Base-by-base conservation (phyloP, 2,797 vertebrate genomes). In the Peromyscus nudipes region DNA sequence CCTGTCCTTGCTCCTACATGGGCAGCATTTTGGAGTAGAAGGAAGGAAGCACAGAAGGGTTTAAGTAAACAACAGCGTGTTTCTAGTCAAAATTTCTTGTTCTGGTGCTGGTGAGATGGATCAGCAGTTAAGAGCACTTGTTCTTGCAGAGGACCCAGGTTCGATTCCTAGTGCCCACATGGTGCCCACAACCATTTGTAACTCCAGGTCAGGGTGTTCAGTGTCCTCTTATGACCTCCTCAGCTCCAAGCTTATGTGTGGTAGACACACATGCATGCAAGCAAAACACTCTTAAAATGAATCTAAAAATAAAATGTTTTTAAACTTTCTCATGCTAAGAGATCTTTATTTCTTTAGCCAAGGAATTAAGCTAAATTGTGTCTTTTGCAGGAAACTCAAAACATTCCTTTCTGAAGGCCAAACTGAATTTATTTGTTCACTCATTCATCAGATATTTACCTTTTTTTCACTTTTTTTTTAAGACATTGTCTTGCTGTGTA, bases 371-470 rank as follows among this genome's bases (percentile, higher is more conserved):
- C 57, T 76, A 34, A 88, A 55, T 60, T 52, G 6, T 77, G 21
- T 8, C 65, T 91, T 46, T 12, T 86, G 12, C 2, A 71, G 25
- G 16, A n/a, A n/a, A 19, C 21, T 75, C 9, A 46, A 84, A 93
- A 52, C 37, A 13, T 65, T 94, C 21, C 60, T 91, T 96, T 95
- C 40, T 77, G 19, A 84, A 71, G 34, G 64, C 89, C 82, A 81
- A 46, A 75, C 73, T 95, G 25, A 43, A 67, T 93, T 91, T 23
- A 13, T 52, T 94, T 62, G 29, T 83, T 62, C 1, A 52, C 60
- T 29, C 11, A 46, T 69, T 84, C 6, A 89, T 73, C 4, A 69
- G 3, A 81, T 46, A 40, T 29, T 75, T 95, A 46, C 43, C 14
- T 96, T 76, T 76, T 43, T 73, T 43, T 13, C 1, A 34, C n/a